Percentiles rank a stretch among this genome's conserved stretches.
phyloP scores from a whole-genome alignment of 1,140 invertebrate genomes.

The Elysia chlorotica region DNA sequence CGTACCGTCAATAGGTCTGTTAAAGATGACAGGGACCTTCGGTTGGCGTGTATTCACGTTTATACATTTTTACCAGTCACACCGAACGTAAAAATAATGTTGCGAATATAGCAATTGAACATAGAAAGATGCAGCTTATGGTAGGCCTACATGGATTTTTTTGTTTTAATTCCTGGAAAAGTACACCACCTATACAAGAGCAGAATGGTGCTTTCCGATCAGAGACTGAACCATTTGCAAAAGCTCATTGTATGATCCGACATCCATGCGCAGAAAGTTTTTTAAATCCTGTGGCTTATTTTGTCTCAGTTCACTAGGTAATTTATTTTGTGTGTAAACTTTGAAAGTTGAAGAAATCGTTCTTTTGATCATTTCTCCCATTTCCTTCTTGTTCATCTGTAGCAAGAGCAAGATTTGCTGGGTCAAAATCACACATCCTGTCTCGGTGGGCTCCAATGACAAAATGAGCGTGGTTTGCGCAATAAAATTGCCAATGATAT shows the following conservation, averaged over 20 bases:
- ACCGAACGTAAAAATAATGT: no score
- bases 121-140: no score
- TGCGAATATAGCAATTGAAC: no score
- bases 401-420: background rate
- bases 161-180: no score
- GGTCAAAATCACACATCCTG: background rate
- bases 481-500: conserved; percentile 1
- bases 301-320: background rate
- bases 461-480: no score
- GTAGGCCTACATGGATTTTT: no score
- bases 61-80: no score
- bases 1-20: no score
- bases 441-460: background rate
- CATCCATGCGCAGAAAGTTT: conserved; percentile 21
- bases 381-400: background rate
- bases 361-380: background rate
- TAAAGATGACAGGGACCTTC: no score
- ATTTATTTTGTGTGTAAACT: background rate
- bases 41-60: no score
- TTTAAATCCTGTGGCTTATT: conserved; percentile 15
- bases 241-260: conserved; percentile 13
- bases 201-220: conserved; percentile 21
- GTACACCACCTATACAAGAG: no score
- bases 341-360: background rate
- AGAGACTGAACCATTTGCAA: conserved; percentile 6